Evolutionary conservation across 1,140 invertebrate species (phyloP).

Genomic region (Drosophila gunungcola): DNA sequence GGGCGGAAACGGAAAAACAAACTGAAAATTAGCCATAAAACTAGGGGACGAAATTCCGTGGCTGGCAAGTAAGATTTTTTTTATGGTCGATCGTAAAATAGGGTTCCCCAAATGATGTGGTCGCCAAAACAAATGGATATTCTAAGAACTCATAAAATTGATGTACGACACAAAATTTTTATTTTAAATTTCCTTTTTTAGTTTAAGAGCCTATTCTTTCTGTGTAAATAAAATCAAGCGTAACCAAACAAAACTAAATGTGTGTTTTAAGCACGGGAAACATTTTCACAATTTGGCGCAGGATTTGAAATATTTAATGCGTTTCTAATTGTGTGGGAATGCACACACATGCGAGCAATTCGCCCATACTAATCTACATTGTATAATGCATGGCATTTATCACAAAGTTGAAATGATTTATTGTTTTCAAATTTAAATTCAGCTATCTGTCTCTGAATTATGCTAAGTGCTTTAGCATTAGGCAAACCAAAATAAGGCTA

Average conservation of each 20-base stretch:
- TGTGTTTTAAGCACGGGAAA: slow-evolving; percentile 33
- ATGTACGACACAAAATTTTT: background rate
- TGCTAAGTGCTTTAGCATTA: slow-evolving; percentile 51
- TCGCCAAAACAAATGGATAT: slow-evolving; percentile 1
- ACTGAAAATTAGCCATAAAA: slow-evolving; percentile 35
- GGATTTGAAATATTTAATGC: slow-evolving; percentile 74
- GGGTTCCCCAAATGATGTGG: background rate
- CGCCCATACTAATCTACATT: slow-evolving; percentile 10
- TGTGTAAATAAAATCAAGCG: slow-evolving; percentile 5
- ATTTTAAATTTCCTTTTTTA: background rate
- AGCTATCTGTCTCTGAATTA: slow-evolving; percentile 33
- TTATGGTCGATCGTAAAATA: slow-evolving; percentile 28
- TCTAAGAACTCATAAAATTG: background rate
- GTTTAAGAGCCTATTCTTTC: background rate
- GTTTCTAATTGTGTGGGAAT: slow-evolving; percentile 71
- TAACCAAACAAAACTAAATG: slow-evolving; percentile 24
- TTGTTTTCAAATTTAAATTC: slow-evolving; percentile 69
- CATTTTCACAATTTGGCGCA: slow-evolving; percentile 36
- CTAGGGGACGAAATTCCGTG: slow-evolving; percentile 15
- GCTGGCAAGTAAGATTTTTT: slow-evolving; percentile 6
- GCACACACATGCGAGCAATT: slow-evolving; percentile 22
- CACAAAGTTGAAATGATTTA: slow-evolving; percentile 58
- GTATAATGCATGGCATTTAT: slow-evolving; percentile 62
- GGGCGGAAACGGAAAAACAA: slow-evolving; percentile 36
- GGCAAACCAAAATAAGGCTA: slow-evolving; percentile 46